Evolutionary conservation across 2,797 vertebrate genomes (phyloP).

Genomic region (Podarcis siculus): DNA sequence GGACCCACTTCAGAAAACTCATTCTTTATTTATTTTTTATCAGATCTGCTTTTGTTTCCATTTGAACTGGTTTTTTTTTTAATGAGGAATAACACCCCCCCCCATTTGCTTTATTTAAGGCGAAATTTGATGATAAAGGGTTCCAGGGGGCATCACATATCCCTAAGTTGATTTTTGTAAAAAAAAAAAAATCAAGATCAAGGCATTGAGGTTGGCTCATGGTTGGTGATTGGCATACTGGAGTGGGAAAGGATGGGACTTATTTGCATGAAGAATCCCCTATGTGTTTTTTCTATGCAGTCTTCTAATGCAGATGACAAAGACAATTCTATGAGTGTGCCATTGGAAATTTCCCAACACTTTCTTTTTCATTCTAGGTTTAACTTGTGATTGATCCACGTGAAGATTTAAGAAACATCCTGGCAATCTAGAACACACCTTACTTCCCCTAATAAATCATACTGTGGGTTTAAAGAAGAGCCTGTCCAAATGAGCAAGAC

Average conservation of each 20-base stretch:
- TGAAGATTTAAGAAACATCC: slow-evolving; percentile 68
- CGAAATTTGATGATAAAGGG: not conserved
- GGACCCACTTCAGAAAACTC: not conserved
- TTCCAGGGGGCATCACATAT: too few relatives aligned
- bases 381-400: slow-evolving; percentile 50
- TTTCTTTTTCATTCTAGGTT: slow-evolving; percentile 61
- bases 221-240: too few relatives aligned
- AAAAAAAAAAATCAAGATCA: too few relatives aligned
- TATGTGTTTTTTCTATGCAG: slow-evolving; percentile 5
- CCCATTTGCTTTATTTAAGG: too few relatives aligned
- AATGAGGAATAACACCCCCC: not conserved
- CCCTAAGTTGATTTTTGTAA: too few relatives aligned
- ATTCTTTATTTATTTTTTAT: not conserved
- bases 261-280: not conserved
- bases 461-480: slow-evolving; percentile 67
- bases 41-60: not conserved
- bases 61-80: not conserved
- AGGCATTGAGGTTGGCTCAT: not conserved
- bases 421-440: slow-evolving; percentile 37
- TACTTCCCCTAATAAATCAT: slow-evolving; percentile 45
- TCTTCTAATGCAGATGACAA: slow-evolving; percentile 18
- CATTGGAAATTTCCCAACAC: slow-evolving; percentile 54
- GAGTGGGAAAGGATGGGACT: not conserved
- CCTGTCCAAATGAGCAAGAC: slow-evolving; percentile 92
- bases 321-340: slow-evolving; percentile 26